Percentiles rank a stretch among this genome's conserved stretches.
Conservation (phyloP, 2,888 invertebrate genomes). For the Amblyteles armatorius region DNA sequence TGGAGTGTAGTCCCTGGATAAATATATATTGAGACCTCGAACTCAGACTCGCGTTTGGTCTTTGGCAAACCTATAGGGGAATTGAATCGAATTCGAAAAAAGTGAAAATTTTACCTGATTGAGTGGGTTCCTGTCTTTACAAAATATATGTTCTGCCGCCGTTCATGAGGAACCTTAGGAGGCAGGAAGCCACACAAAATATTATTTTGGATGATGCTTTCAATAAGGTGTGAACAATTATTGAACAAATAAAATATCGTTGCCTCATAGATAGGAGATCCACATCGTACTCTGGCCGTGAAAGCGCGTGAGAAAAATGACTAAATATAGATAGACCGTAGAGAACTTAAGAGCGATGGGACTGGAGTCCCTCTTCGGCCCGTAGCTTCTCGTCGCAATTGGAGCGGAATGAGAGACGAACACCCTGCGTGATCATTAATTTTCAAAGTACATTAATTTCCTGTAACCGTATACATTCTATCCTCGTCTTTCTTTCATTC, state of each 20-base stretch:
- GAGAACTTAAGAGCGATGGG: slow-evolving; percentile 49
- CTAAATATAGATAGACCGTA: slow-evolving; percentile 54
- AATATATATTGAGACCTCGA: slow-evolving; percentile 21
- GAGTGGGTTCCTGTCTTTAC: not conserved
- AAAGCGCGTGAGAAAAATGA: slow-evolving; percentile 53
- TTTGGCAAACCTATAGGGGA: slow-evolving; percentile 19
- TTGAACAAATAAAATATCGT: not conserved
- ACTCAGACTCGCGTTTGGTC: slow-evolving; percentile 4
- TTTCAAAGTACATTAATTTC: slow-evolving; percentile 82
- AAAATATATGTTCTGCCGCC: not conserved
- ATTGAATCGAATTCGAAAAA: not conserved
- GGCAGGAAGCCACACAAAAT: not conserved
- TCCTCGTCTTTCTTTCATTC: slow-evolving; percentile 32
- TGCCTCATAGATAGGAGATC: slow-evolving; percentile 3
- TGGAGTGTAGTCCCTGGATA: slow-evolving; percentile 3
- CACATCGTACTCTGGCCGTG: slow-evolving; percentile 42
- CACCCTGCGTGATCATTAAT: slow-evolving; percentile 78
- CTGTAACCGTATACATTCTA: slow-evolving; percentile 71
- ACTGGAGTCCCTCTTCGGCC: slow-evolving; percentile 25
- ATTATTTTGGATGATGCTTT: not conserved
- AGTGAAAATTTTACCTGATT: not conserved
- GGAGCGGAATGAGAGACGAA: slow-evolving; percentile 66
- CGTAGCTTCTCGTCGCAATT: slow-evolving; percentile 58
- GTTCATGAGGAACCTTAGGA: not conserved
- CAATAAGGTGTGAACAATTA: not conserved